phyloP scores from a whole-genome alignment of 2,113 vertebrate species.

The Nannobrachium achirus region DNA sequence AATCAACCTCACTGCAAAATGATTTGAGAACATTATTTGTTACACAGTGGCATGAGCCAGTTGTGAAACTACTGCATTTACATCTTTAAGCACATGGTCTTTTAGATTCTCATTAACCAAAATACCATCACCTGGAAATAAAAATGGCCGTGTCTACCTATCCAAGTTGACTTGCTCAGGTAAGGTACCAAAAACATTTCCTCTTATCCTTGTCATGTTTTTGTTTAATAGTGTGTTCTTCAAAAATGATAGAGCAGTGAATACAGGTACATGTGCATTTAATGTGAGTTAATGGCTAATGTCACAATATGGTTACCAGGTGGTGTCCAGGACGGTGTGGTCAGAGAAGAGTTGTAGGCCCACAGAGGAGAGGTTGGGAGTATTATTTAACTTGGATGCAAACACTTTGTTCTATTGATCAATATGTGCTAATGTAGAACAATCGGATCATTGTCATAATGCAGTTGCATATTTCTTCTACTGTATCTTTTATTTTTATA shows the following conservation, averaged over 20 bases:
- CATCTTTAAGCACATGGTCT: background rate
- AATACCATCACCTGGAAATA: constrained; percentile 61
- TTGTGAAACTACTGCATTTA: background rate
- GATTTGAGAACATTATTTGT: too few species aligned
- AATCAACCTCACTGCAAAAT: too few species aligned
- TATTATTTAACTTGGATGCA: background rate
- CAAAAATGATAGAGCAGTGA: too few species aligned
- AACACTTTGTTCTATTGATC: too few species aligned
- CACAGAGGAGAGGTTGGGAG: background rate
- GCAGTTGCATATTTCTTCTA: too few species aligned
- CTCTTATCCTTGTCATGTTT: background rate
- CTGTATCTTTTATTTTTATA: too few species aligned
- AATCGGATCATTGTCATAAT: too few species aligned
- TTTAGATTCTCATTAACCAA: constrained; percentile 45
- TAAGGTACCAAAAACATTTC: constrained; percentile 7
- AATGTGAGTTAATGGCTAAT: background rate
- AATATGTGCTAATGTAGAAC: too few species aligned
- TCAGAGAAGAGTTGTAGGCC: constrained; percentile 7
- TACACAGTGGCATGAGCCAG: background rate
- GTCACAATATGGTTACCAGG: constrained; percentile 5
- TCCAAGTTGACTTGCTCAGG: constrained; percentile 16
- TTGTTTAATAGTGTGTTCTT: too few species aligned
- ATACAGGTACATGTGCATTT: background rate
- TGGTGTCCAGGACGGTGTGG: constrained; percentile 51
- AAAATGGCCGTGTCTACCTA: constrained; percentile 2